phyloP scores from a whole-genome alignment of 2,888 invertebrate species.

The Achlya flavicornis region DNA sequence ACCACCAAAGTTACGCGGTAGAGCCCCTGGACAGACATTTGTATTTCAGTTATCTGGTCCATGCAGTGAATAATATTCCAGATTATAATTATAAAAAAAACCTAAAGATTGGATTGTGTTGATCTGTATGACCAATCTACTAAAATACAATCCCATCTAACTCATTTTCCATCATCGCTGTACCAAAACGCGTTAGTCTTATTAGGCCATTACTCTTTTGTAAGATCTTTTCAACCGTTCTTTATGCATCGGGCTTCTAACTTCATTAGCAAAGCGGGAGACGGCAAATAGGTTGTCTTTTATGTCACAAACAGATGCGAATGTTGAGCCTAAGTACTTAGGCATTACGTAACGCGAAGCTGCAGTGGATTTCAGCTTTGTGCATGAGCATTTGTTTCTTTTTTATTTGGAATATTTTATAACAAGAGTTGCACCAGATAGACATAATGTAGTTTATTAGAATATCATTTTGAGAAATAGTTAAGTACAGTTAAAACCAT shows the following conservation, averaged over 20 bases:
- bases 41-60: too few relatives aligned
- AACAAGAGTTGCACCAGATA: neutral
- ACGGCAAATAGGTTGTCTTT: constrained; percentile 8
- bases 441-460: neutral
- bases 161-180: neutral
- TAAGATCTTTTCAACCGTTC: neutral
- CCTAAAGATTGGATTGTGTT: too few relatives aligned
- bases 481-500: too few relatives aligned
- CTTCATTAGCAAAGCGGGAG: constrained; percentile 9
- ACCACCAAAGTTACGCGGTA: too few relatives aligned
- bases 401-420: neutral
- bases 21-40: too few relatives aligned
- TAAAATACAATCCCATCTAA: neutral
- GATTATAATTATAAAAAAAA: too few relatives aligned
- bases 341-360: neutral
- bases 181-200: neutral
- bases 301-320: constrained; percentile 9
- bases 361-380: neutral
- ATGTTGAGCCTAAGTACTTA: constrained; percentile 6
- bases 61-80: too few relatives aligned
- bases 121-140: neutral
- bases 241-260: constrained; percentile 6
- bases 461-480: neutral
- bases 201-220: constrained; percentile 3
- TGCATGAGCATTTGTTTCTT: neutral